Conservation (phyloP, 2,888 invertebrate species). For the Ochropleura plecta region DNA sequence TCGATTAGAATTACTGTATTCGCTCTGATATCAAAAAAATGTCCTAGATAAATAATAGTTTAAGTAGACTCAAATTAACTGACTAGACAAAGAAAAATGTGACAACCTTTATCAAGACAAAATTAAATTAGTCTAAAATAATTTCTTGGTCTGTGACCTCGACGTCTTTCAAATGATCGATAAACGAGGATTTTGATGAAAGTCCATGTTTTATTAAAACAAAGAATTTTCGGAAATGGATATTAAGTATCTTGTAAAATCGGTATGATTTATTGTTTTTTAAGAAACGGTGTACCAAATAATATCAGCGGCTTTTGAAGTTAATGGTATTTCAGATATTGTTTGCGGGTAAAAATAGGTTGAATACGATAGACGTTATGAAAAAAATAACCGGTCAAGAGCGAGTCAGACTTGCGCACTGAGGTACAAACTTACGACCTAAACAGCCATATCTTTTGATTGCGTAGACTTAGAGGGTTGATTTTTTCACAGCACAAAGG, state of each 20-base stretch:
- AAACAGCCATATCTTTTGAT: no score
- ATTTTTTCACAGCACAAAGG: no score
- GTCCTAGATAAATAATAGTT: neutral
- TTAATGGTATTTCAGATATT: neutral
- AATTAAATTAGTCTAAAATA: conserved; percentile 40
- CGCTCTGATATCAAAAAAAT: neutral
- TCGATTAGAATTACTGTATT: neutral
- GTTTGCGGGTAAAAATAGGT: neutral
- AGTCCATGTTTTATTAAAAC: conserved; percentile 14
- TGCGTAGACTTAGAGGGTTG: no score
- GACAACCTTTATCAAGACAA: conserved; percentile 29
- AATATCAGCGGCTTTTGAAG: neutral
- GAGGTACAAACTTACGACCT: no score
- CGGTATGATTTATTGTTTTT: conserved; percentile 5
- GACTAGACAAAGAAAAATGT: conserved; percentile 40
- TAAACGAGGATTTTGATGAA: conserved; percentile 13
- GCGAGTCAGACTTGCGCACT: no score
- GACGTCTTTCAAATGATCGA: conserved; percentile 21
- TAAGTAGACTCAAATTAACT: conserved; percentile 21
- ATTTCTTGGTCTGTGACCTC: conserved; percentile 48
- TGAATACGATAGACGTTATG: neutral
- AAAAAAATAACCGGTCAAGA: neutral
- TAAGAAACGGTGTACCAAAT: neutral
- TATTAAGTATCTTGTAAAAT: neutral
- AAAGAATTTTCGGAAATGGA: conserved; percentile 1